Percentiles rank a stretch among this genome's conserved stretches.
These are phyloP conservation scores for Hyperoplus immaculatus DNA, from an alignment of 2,797 vertebrate genomes.

Conservation along the genomic window DNA sequence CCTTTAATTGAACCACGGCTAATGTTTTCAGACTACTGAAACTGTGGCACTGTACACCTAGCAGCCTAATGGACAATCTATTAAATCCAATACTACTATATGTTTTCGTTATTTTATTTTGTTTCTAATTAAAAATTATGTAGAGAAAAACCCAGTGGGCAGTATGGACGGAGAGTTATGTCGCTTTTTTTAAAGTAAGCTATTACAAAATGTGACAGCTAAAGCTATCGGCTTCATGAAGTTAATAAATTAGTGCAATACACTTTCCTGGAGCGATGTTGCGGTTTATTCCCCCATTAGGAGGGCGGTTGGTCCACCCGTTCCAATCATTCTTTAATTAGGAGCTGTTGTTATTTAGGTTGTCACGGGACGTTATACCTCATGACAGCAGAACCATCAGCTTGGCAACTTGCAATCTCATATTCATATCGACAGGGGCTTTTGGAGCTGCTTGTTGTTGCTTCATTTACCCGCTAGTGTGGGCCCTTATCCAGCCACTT, in stretches of 20 bases:
- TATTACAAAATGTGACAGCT: slow-evolving; percentile 75
- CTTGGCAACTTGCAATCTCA: slow-evolving; percentile 74
- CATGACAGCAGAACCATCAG: slow-evolving; percentile 68
- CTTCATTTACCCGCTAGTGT: slow-evolving; percentile 39
- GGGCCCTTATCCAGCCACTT: too few species aligned
- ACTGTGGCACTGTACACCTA: slow-evolving; percentile 18
- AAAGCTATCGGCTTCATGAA: slow-evolving; percentile 65
- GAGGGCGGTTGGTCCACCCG: slow-evolving; percentile 70
- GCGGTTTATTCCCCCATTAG: slow-evolving; percentile 77
- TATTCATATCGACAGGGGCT: slow-evolving; percentile 69
- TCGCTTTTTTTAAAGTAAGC: slow-evolving; percentile 71
- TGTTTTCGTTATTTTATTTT: slow-evolving; percentile 16
- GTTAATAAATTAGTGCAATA: slow-evolving; percentile 79
- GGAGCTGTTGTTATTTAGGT: slow-evolving; percentile 78
- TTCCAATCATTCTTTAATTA: slow-evolving; percentile 84
- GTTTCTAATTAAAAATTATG: slow-evolving; percentile 48
- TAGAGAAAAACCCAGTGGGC: slow-evolving; percentile 44
- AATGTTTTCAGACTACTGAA: slow-evolving; percentile 55
- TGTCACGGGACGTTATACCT: slow-evolving; percentile 78
- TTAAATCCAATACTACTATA: slow-evolving; percentile 21
- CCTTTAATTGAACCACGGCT: slow-evolving; percentile 23
- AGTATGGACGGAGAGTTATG: slow-evolving; percentile 56
- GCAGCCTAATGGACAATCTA: slow-evolving; percentile 10
- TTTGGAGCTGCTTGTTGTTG: slow-evolving; percentile 39
- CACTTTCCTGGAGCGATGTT: slow-evolving; percentile 73